These are phyloP conservation scores for Sus scrofa DNA, from an alignment of 2,113 vertebrate species.

Conservation along the genomic window DNA sequence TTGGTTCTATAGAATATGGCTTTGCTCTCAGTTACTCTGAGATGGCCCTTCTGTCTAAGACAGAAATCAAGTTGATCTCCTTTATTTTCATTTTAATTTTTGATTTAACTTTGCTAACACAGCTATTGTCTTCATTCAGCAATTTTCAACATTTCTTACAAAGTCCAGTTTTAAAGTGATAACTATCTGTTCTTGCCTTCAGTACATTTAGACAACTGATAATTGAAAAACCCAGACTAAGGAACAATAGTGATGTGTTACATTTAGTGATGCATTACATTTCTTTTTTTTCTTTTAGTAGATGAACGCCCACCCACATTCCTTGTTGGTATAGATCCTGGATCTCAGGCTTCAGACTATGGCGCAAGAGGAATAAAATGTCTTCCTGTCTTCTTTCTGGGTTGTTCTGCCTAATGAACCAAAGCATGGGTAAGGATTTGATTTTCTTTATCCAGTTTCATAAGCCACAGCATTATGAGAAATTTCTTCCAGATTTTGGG, in stretches of 20 bases:
- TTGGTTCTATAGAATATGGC: background rate
- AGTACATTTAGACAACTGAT: background rate
- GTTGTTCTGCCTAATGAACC: background rate
- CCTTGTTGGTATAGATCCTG: background rate
- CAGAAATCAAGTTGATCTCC: background rate
- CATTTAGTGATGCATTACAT: background rate
- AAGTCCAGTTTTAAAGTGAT: slow-evolving; percentile 31
- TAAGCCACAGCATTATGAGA: slow-evolving; percentile 23
- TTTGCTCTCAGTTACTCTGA: background rate
- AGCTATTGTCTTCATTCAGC: background rate
- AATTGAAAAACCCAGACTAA: background rate
- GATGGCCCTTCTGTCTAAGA: background rate
- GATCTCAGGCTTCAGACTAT: background rate
- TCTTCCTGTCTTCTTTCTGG: background rate
- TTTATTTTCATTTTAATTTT: no score
- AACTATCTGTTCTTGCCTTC: slow-evolving; percentile 33
- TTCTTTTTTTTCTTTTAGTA: background rate
- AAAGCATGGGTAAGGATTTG: background rate
- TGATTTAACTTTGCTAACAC: slow-evolving; percentile 36
- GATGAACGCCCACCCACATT: background rate
- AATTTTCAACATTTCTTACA: slow-evolving; percentile 22
- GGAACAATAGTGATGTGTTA: background rate
- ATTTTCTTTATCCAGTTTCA: slow-evolving; percentile 13
- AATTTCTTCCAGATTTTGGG: slow-evolving; percentile 24
- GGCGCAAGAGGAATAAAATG: background rate